A percentile compares a stretch with the other conserved stretches of the same genome.
These are phyloP conservation scores for Dichetophora obliterata DNA, from an alignment of 2,888 invertebrate genomes.

Conservation along the genomic window DNA sequence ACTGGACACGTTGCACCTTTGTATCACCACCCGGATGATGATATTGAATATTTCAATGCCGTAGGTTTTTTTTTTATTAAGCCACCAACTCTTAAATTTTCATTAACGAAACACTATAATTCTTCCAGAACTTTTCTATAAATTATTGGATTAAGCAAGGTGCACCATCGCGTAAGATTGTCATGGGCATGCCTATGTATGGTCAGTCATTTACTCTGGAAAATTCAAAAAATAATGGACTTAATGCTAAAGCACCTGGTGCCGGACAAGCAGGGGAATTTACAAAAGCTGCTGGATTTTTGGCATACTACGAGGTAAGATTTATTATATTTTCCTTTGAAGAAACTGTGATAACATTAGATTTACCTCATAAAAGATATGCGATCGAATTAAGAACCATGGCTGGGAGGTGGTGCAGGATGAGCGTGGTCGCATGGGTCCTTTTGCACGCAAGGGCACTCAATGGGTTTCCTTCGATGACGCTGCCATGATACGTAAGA, in stretches of 20 bases:
- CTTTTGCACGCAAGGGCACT: slow-evolving; percentile 86
- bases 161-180: slow-evolving; percentile 83
- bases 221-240: slow-evolving; percentile 74
- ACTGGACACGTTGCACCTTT: slow-evolving; percentile 92
- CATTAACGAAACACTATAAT: not conserved
- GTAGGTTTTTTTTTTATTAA: slow-evolving; percentile 73
- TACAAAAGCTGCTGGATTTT: slow-evolving; percentile 86
- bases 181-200: slow-evolving; percentile 91
- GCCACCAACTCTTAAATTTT: not conserved
- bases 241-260: slow-evolving; percentile 82
- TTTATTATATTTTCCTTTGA: not conserved
- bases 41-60: slow-evolving; percentile 85
- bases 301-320: slow-evolving; percentile 87
- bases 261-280: slow-evolving; percentile 88
- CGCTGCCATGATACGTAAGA: slow-evolving; percentile 80
- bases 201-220: slow-evolving; percentile 86
- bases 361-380: slow-evolving; percentile 74
- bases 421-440: slow-evolving; percentile 83
- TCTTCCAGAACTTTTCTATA: slow-evolving; percentile 82
- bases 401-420: slow-evolving; percentile 88
- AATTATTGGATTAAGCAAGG: slow-evolving; percentile 91
- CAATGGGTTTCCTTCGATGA: slow-evolving; percentile 96
- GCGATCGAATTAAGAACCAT: slow-evolving; percentile 81
- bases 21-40: slow-evolving; percentile 86
- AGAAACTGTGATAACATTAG: not conserved